These are phyloP conservation scores for Hemistola chrysoprasaria DNA, from an alignment of 2,888 invertebrate genomes.

Conservation along the genomic window DNA sequence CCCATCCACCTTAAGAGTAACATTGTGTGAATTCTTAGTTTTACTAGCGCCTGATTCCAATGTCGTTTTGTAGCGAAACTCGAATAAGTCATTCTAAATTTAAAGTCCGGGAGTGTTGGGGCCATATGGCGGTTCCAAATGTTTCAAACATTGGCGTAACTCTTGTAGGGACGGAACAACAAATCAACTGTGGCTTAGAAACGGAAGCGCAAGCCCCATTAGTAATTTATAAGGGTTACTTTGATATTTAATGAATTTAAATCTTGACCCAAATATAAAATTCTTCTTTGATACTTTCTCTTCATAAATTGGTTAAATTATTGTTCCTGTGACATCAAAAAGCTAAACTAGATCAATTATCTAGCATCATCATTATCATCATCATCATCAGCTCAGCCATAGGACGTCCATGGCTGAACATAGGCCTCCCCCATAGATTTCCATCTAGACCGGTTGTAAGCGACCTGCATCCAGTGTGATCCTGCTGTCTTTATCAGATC, in stretches of 20 bases:
- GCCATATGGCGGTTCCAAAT: conserved; percentile 67
- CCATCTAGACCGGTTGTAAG: too few relatives aligned
- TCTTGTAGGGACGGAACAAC: conserved; percentile 66
- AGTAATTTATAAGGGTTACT: conserved; percentile 53
- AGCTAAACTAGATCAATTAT: too few relatives aligned
- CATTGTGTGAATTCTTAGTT: not conserved
- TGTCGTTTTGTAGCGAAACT: conserved; percentile 24
- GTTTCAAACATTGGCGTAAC: conserved; percentile 62
- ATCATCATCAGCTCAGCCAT: too few relatives aligned
- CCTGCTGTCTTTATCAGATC: too few relatives aligned
- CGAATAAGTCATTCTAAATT: conserved; percentile 49
- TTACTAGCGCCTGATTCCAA: conserved; percentile 8
- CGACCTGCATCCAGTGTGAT: too few relatives aligned
- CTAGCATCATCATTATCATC: too few relatives aligned
- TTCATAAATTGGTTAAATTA: conserved; percentile 16
- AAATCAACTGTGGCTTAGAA: conserved; percentile 74
- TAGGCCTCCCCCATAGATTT: too few relatives aligned
- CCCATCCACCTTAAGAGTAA: not conserved
- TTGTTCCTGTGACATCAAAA: too few relatives aligned
- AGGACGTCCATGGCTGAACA: too few relatives aligned
- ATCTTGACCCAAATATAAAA: not conserved
- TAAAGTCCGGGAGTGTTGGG: conserved; percentile 44
- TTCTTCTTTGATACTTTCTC: conserved; percentile 5
- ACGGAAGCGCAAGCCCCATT: conserved; percentile 73
- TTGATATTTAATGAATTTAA: conserved; percentile 31